Conservation (phyloP, 2,113 vertebrate genomes). For the Silurus glanis region DNA sequence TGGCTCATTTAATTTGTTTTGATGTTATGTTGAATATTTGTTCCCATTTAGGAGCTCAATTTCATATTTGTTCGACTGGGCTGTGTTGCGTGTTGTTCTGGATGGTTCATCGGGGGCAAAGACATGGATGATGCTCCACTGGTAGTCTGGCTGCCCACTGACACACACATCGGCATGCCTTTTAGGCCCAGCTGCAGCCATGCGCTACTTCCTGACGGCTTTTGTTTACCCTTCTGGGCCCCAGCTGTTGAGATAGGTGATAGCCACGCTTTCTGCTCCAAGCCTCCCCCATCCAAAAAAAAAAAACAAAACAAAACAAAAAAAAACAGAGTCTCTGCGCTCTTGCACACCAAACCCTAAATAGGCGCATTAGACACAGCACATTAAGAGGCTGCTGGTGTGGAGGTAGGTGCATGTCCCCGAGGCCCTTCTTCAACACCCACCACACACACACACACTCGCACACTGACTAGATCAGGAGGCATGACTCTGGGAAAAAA, state of each 20-base stretch:
- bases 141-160: conserved; percentile 60
- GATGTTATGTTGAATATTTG: conserved; percentile 17
- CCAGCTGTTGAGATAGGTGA: conserved; percentile 79
- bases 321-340: conserved; percentile 72
- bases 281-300: conserved; percentile 35
- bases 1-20: conserved; percentile 10
- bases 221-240: conserved; percentile 75
- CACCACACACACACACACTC: conserved; percentile 49
- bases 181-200: conserved; percentile 70
- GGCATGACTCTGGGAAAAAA: conserved; percentile 37
- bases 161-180: conserved; percentile 67
- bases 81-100: background rate
- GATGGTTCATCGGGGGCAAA: conserved; percentile 1
- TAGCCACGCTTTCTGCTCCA: conserved; percentile 62
- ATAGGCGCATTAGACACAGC: conserved; percentile 80
- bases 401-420: conserved; percentile 70
- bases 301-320: background rate
- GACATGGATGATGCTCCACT: conserved; percentile 32
- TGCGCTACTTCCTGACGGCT: conserved; percentile 73
- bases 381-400: conserved; percentile 76
- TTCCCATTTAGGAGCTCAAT: background rate
- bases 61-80: conserved; percentile 6
- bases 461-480: conserved; percentile 48
- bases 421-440: conserved; percentile 43
- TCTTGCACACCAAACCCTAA: conserved; percentile 75